Base-by-base conservation (phyloP, 2,113 vertebrate species). In the Podarcis raffonei region DNA sequence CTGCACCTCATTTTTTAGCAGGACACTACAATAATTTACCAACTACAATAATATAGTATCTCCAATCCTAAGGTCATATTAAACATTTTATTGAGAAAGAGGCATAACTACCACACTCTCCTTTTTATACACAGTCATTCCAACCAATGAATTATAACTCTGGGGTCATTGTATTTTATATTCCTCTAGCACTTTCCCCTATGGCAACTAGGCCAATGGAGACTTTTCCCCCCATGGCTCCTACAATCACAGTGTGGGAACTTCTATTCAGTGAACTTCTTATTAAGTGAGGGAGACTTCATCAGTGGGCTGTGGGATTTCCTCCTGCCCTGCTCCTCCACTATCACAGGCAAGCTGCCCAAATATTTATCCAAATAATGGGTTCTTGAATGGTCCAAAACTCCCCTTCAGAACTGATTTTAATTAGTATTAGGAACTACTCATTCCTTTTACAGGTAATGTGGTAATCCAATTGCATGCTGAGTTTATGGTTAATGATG, bases 401-500 rank as follows among this genome's bases (percentile, higher is more conserved):
- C 35, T 39, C 75, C 75, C 35, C 25, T 76, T 25, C 35, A 42
- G 35, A 76, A 76, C 25, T 76, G 32, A 23, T 23, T 76, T 39
- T 76, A 76, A 16, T 76, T 76, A 76, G 32, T n/a, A 76, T 76
- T 91, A 48, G 85, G 86, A 95, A 89, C 13, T 35, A 25, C 76
- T 6, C 27, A 85, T 90, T 93, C 53, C 53, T 93, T 72, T 74
- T 90, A 89, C 94, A 95, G 32, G 62, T 84, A 94, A 93, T 81
- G 0, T 93, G 89, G 90, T 92, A 91, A 76, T 79, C 85, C 72
- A 83, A 88, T 81, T 93, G 91, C 91, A 95, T 87, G 95, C 94
- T 90, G n/a, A 7, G 83, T 91, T 95, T 3, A 90, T 95, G 92
- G 95, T 96, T 95, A 96, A 95, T 95, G 87, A 87, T 12, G 48